phyloP scores from a whole-genome alignment of 2,113 vertebrate genomes.

The Misgurnus anguillicaudatus region DNA sequence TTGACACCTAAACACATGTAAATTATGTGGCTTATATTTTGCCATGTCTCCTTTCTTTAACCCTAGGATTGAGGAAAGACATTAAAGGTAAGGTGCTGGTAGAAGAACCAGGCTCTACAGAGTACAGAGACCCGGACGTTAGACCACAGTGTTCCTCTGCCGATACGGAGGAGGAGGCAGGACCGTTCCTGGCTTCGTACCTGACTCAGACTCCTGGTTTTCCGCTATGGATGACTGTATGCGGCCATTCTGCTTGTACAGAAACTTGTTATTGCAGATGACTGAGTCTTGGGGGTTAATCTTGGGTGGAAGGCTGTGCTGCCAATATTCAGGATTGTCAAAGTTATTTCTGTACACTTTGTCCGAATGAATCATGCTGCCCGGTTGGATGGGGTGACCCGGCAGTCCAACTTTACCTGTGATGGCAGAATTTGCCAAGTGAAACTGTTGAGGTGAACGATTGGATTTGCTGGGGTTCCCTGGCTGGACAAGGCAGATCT shows the following conservation, averaged over 20 bases:
- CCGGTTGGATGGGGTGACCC: constrained; percentile 61
- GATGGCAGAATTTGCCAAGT: constrained; percentile 55
- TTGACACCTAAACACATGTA: not conserved
- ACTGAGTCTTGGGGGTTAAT: constrained; percentile 81
- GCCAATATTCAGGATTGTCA: constrained; percentile 98
- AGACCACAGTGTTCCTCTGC: constrained; percentile 98
- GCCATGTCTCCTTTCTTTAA: constrained; percentile 1
- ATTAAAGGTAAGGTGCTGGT: constrained; percentile 51
- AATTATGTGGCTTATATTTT: not conserved
- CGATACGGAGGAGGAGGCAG: constrained; percentile 96
- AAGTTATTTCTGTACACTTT: constrained; percentile 95
- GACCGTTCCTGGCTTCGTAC: constrained; percentile 87
- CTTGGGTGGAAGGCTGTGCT: constrained; percentile 91
- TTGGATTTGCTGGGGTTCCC: constrained; percentile 48
- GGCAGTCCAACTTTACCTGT: constrained; percentile 66
- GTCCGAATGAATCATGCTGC: constrained; percentile 70
- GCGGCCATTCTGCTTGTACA: constrained; percentile 95
- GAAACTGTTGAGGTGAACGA: constrained; percentile 57
- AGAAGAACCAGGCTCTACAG: constrained; percentile 48
- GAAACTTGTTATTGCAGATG: constrained; percentile 90
- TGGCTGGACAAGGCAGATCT: constrained; percentile 34
- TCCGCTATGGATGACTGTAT: constrained; percentile 89
- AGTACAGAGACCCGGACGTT: constrained; percentile 46
- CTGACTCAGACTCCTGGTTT: constrained; percentile 93
- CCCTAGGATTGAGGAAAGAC: constrained; percentile 14